A percentile compares a stretch with the other conserved stretches of the same genome.
Conservation (phyloP, 2,888 invertebrate species). For the Hypercompe scribonia region DNA sequence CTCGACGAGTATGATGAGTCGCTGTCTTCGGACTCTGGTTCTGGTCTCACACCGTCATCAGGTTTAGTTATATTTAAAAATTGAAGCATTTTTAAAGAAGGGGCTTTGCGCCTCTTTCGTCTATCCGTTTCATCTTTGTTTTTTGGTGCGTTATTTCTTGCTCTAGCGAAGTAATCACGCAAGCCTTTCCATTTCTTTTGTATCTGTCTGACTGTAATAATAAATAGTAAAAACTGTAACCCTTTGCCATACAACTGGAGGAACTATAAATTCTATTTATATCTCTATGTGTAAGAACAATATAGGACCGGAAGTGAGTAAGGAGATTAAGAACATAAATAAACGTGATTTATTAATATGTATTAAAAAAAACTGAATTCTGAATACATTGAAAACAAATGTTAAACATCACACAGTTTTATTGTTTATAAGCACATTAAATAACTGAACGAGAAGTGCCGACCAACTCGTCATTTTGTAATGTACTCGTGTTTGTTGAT, state of each 20-base stretch:
- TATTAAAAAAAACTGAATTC: too few species aligned
- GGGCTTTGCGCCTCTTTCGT: conserved; percentile 26
- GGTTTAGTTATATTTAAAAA: conserved; percentile 26
- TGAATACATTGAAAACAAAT: too few species aligned
- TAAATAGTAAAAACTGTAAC: neutral
- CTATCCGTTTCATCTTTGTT: conserved; percentile 25
- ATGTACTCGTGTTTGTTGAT: too few species aligned
- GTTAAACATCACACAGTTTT: too few species aligned
- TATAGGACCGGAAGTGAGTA: neutral
- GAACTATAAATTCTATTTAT: neutral
- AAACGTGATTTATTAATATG: too few species aligned
- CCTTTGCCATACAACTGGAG: neutral
- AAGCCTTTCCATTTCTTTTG: conserved; percentile 31
- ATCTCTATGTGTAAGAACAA: neutral
- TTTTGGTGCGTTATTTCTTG: conserved; percentile 26
- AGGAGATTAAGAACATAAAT: neutral
- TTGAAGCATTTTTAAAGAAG: conserved; percentile 27
- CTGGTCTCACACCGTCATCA: conserved; percentile 16
- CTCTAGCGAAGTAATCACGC: conserved; percentile 25
- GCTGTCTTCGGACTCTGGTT: conserved; percentile 20
- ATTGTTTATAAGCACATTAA: too few species aligned
- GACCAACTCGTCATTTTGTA: too few species aligned
- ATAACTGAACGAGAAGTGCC: too few species aligned
- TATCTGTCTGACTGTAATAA: conserved; percentile 23
- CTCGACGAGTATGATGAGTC: conserved; percentile 24